Base-by-base conservation (phyloP, 2,797 vertebrate species). In the Percopsis omiscomaycus region DNA sequence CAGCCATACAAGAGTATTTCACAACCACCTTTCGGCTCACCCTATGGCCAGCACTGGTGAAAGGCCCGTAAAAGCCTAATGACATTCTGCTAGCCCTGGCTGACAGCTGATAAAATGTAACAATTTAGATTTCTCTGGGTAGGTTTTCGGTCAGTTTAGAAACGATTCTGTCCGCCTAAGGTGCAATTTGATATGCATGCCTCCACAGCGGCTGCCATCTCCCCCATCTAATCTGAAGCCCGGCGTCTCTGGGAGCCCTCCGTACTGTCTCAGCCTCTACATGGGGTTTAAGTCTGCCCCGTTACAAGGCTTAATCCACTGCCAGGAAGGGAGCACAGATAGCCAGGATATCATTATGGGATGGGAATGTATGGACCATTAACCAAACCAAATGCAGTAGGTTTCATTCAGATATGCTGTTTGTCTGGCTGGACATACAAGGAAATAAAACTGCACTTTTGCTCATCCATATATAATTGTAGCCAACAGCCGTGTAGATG, bases 291-390 rank as follows among this genome's bases (percentile, higher is more conserved):
- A 73, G 84, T 78, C 78, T 82, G 60, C 79, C 64, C 80, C 68
- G 47, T 69, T 74, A 32, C 68, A 73, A 68, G 63, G 72, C 61
- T 81, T 90, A 90, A 91, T 89, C 89, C 84, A 82, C 68, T 55
- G 64, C 80, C 80, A 80, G 58, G 88, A 84, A 83, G 84, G 90
- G 86, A 86, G 81, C 82, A 86, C 78, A 88, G 88, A 91, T 91
- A 89, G 75, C 66, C 79, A 37, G 55, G 74, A 81, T 81, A 85
- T 88, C 89, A 89, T 87, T 88, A 69, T 64, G 63, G 67, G 69
- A 78, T 9, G 42, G 65, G 75, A 86, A 76, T 84, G 78, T 72
- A 77, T 70, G 10, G 16, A 62, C 64, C 44, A 83, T 88, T 86
- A 71, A 75, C 72, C 32, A 49, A 49, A 60, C 60, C 69, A 64